These are phyloP conservation scores for Aphrocallistes beatrix DNA, from an alignment of 37 sponge, comb jelly and placozoan genomes.

Conservation along the genomic window DNA sequence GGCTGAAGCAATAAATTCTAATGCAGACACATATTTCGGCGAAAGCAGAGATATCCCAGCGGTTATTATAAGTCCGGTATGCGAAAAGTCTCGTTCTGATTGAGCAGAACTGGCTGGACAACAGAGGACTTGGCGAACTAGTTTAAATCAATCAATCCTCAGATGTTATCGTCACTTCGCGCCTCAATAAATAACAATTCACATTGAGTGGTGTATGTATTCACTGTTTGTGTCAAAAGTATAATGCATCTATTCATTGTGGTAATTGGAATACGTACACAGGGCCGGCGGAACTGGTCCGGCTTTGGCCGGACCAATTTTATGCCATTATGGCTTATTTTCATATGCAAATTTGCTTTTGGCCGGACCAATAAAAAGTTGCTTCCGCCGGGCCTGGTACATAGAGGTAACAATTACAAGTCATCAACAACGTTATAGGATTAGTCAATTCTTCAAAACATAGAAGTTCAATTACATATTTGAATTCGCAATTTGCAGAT, in stretches of 20 bases:
- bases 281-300: too few species aligned
- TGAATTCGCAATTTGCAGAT: not conserved
- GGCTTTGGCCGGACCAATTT: too few species aligned
- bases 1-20: slow-evolving; percentile 17
- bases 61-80: slow-evolving; percentile 20
- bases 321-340: too few species aligned
- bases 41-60: slow-evolving; percentile 9
- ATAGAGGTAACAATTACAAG: not conserved
- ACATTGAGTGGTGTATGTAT: not conserved
- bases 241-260: not conserved
- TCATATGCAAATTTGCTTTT: too few species aligned
- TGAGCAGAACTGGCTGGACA: slow-evolving; percentile 17
- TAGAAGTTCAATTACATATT: not conserved
- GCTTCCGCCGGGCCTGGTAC: too few species aligned
- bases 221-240: not conserved
- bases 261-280: not conserved
- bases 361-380: too few species aligned
- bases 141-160: not conserved
- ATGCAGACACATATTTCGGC: slow-evolving; percentile 14
- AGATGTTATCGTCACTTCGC: not conserved
- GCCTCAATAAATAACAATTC: not conserved
- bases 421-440: not conserved
- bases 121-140: slow-evolving; percentile 19
- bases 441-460: not conserved
- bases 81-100: slow-evolving; percentile 20